Conservation (phyloP, 2,888 invertebrate genomes). For the Neuroscelio doddi region DNA sequence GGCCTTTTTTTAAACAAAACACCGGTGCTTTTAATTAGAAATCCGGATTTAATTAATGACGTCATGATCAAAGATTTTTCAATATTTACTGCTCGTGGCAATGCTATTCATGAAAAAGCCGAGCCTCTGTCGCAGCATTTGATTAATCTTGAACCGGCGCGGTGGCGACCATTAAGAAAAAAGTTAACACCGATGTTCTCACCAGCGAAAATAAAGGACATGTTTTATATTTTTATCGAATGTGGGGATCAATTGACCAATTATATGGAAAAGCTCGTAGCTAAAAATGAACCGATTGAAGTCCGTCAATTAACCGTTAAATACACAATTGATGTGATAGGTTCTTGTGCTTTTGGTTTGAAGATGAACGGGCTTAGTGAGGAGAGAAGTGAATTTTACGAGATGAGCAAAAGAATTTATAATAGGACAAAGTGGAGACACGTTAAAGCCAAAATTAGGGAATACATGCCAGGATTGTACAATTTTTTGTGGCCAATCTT, state of each 20-base stretch:
- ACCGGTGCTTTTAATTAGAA: conserved; percentile 51
- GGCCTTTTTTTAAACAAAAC: conserved; percentile 61
- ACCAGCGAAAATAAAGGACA: conserved; percentile 72
- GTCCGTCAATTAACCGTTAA: conserved; percentile 63
- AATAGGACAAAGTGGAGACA: conserved; percentile 21
- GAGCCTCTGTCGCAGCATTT: conserved; percentile 71
- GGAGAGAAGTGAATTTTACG: conserved; percentile 63
- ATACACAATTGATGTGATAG: conserved; percentile 71
- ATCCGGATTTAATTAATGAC: conserved; percentile 39
- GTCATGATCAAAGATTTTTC: conserved; percentile 68
- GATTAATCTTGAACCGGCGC: conserved; percentile 71
- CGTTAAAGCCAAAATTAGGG: conserved; percentile 19
- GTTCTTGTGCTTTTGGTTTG: conserved; percentile 69
- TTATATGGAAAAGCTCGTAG: conserved; percentile 65
- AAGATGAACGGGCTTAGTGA: conserved; percentile 64
- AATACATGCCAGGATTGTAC: conserved; percentile 49
- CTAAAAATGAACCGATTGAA: conserved; percentile 43
- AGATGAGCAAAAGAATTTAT: conserved; percentile 61
- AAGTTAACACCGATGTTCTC: conserved; percentile 74
- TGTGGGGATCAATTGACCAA: conserved; percentile 69
- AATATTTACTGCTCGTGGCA: conserved; percentile 56
- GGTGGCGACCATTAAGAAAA: conserved; percentile 73
- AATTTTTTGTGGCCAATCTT: conserved; percentile 45
- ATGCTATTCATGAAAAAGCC: conserved; percentile 13
- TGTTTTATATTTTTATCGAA: conserved; percentile 72